Base-by-base conservation (phyloP, 2,888 invertebrate genomes). In the Sepiola atlantica region DNA sequence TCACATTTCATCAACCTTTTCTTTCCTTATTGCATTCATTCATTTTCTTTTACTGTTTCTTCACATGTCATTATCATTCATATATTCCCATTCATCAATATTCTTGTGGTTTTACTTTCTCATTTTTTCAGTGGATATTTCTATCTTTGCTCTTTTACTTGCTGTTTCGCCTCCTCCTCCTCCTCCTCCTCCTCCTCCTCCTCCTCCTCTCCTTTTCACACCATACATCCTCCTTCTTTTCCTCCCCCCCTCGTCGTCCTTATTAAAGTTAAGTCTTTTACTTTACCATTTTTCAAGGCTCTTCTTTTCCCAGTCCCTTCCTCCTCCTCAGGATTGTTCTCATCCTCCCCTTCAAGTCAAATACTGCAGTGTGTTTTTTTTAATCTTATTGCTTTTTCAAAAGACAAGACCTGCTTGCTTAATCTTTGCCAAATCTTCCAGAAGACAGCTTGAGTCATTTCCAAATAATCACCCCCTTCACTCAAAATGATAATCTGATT, bases 361-460 rank as follows among this genome's bases (percentile, higher is more conserved):
- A 77, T 77, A n/a, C 32, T n/a, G n/a, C 16, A 77, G 77, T n/a
- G 32, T 77, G n/a, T 77, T n/a, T n/a, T n/a, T n/a, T 10, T n/a
- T 32, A 77, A 77, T n/a, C 77, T 77, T 77, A 77, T 77, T 77
- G 77, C 77, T 77, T 77, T 77, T 77, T 77, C 77, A 32, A 77
- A 45, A 77, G 77, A 77, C n/a, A n/a, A 77, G 32, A 77, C 77
- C 77, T 77, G 77, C 77, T 77, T 18, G 18, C 32, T 77, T 77
- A 77, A 77, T 77, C 77, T 77, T n/a, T 77, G 77, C 77, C 77
- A 77, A 77, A n/a, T 77, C 77, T 77, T 77, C n/a, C 77, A 77
- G 77, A 77, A 77, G 32, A 77, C 77, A 77, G n/a, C n/a, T 77
- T 77, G 77, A 77, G 77, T 77, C 77, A 77, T 77, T 77, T 77